These are phyloP conservation scores for Eupithecia abbreviata DNA, from an alignment of 2,888 invertebrate species.

Conservation along the genomic window DNA sequence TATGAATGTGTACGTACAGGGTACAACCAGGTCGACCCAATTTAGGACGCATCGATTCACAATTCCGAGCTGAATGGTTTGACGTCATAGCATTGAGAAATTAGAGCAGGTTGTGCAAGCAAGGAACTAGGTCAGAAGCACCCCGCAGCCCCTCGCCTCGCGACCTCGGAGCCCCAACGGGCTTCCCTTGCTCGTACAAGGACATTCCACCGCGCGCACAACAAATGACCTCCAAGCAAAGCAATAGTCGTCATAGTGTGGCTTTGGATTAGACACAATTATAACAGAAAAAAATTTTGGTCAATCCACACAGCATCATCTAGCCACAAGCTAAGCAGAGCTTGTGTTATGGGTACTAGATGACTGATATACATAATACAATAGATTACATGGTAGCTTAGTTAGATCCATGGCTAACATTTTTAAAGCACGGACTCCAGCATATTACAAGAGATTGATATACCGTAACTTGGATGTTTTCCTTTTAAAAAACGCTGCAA, in stretches of 20 bases:
- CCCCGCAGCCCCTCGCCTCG: constrained; percentile 50
- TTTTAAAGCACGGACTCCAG: not conserved
- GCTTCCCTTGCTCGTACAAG: constrained; percentile 39
- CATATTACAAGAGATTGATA: not conserved
- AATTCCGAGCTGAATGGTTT: constrained; percentile 76
- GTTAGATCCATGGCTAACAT: not conserved
- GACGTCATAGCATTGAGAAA: constrained; percentile 79
- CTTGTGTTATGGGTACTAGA: too few species aligned
- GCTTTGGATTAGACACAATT: not conserved
- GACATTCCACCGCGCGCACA: not conserved
- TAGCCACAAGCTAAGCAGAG: too few species aligned
- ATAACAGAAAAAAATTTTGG: too few species aligned
- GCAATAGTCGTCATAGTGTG: not conserved
- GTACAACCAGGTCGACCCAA: constrained; percentile 77
- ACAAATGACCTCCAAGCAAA: not conserved
- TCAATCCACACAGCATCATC: too few species aligned
- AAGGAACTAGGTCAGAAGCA: constrained; percentile 68
- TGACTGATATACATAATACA: too few species aligned
- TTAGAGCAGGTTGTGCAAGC: constrained; percentile 76
- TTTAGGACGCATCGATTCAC: constrained; percentile 77
- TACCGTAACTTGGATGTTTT: not conserved
- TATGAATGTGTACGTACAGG: constrained; percentile 62
- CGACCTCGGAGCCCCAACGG: constrained; percentile 47
- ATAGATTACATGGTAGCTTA: not conserved
- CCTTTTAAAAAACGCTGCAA: not conserved